Base-by-base conservation (phyloP, 2,888 invertebrate species). In the Allolobophora icterica region DNA sequence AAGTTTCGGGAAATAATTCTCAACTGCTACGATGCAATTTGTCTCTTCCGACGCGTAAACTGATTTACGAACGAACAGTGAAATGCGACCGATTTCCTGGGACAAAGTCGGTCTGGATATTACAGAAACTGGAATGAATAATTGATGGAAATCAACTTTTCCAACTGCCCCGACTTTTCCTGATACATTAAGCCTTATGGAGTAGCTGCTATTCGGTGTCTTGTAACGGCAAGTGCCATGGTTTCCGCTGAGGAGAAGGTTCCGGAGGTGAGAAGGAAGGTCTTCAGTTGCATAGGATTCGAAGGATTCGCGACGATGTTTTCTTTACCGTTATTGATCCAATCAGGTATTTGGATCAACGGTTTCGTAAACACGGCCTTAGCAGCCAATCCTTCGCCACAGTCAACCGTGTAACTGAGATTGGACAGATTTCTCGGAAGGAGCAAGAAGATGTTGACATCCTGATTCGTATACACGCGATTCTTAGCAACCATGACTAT, bases 71-170 rank as follows among this genome's bases (percentile, higher is more conserved):
- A 71, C 6, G n/a, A 71, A 71, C 30, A 71, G 71, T n/a, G 8
- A 71, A n/a, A 71, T 8, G 30, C 71, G 71, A n/a, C 71, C 71
- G n/a, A 71, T 71, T 71, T 71, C 71, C 71, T n/a, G 0, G n/a
- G 71, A n/a, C 71, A 71, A n/a, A 11, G 71, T 71, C 71, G 71
- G 71, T 71, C 71, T 71, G 71, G 71, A 71, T 71, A 71, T 71
- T 8, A 71, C 71, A 71, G 71, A 30, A 71, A 71, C 71, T n/a
- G n/a, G 71, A 71, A 71, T 8, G 71, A n/a, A n/a, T 71, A 71
- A 17, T 71, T 17, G 30, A n/a, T 71, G 71, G 71, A 71, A 71
- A 71, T n/a, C 71, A 5, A n/a, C 71, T n/a, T 71, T n/a, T n/a
- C 71, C n/a, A 71, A 71, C 71, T 30, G 30, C 0, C n/a, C 8